Base-by-base conservation (phyloP, 2,113 vertebrate species). In the Forbesichthys papilliferus region DNA sequence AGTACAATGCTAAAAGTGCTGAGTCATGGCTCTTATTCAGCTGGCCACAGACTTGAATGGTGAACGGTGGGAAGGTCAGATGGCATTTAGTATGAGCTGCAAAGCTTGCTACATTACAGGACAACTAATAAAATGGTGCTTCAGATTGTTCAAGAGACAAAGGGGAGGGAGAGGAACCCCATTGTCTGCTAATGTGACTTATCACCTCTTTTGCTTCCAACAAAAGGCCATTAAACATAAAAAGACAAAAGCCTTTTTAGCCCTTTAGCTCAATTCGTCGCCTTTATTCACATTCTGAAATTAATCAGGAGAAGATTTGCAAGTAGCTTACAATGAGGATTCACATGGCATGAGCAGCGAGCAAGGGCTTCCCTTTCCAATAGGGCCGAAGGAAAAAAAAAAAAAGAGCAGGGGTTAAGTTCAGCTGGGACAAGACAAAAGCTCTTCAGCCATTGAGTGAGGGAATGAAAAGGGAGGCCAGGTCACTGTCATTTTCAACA, bases 121-220 rank as follows among this genome's bases (percentile, higher is more conserved):
- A 72, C 78, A 79, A 72, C 78, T 80, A 90, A 87, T 87, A 78
- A 89, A 85, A 83, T 51, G 16, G 73, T 49, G 66, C 69, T 83
- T 72, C 69, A 87, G 87, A 92, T 88, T 88, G 79, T 87, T 84
- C 83, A 27, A 60, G 73, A 42, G 67, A 79, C 72, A 74, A 84
- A 66, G 80, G 69, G 80, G 36, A 58, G 9, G 11, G 36, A 66
- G 64, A 46, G 56, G 63, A 69, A 78, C 84, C 83, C 68, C 72
- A 78, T 78, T 81, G 47, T 85, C 88, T 87, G 89, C 83, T 87
- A 90, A 90, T 91, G 78, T 84, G 84, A 88, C 80, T 87, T 87
- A 87, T 84, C 86, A 87, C 86, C 81, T 78, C 72, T 88, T 80
- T 87, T 74, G 47, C 75, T 80, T 87, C 46, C 64, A 16, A 72